Evolutionary conservation across 2,888 invertebrate genomes (phyloP).

Genomic region (Macrosoma leucophasiata): DNA sequence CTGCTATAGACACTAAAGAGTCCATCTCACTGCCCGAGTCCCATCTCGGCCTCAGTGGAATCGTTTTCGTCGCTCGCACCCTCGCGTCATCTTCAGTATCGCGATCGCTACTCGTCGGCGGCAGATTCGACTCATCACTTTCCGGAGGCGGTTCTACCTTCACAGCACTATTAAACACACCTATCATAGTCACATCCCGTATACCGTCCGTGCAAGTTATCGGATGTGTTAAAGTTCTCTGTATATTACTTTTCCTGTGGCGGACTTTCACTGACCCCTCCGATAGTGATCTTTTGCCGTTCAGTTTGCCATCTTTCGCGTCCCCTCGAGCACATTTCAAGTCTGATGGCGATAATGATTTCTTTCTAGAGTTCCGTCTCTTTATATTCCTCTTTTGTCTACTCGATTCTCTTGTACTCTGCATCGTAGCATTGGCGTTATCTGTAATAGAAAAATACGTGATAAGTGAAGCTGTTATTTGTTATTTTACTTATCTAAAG

Average conservation of each 20-base stretch:
- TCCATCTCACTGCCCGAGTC: slow-evolving; percentile 75
- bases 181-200: slow-evolving; percentile 50
- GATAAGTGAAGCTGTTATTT: too few species aligned
- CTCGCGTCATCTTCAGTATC: slow-evolving; percentile 68
- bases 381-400: slow-evolving; percentile 66
- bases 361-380: slow-evolving; percentile 68
- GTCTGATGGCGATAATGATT: slow-evolving; percentile 68
- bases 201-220: slow-evolving; percentile 55
- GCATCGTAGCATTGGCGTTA: slow-evolving; percentile 61
- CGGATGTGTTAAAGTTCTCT: slow-evolving; percentile 68
- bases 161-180: slow-evolving; percentile 47
- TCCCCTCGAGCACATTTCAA: slow-evolving; percentile 55
- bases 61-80: slow-evolving; percentile 42
- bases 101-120: slow-evolving; percentile 67
- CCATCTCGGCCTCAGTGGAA: slow-evolving; percentile 54
- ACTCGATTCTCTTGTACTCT: slow-evolving; percentile 61
- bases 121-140: slow-evolving; percentile 67
- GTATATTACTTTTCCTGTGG: slow-evolving; percentile 67
- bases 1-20: slow-evolving; percentile 78
- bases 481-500: too few species aligned
- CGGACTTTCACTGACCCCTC: slow-evolving; percentile 68
- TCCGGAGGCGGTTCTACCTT: slow-evolving; percentile 51
- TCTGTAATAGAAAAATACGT: slow-evolving; percentile 44
- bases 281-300: slow-evolving; percentile 59
- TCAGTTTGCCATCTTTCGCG: slow-evolving; percentile 52